Percentiles rank a stretch among this genome's conserved stretches.
These are phyloP conservation scores for Prunella himalayana DNA, from an alignment of 2,113 vertebrate genomes.

Conservation along the genomic window DNA sequence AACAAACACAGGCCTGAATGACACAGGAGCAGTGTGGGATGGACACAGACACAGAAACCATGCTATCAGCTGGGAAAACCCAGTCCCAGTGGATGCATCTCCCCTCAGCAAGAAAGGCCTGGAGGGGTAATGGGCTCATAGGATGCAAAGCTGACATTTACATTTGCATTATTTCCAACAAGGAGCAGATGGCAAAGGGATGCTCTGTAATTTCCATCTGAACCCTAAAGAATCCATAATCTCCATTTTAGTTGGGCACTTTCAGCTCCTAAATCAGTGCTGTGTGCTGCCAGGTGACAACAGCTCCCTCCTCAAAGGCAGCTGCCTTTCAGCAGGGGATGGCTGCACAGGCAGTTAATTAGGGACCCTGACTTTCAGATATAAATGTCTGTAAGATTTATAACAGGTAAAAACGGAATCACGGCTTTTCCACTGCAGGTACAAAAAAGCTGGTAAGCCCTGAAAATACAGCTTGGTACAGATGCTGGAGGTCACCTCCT, in stretches of 20 bases:
- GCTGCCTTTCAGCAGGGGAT: neutral
- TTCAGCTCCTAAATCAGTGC: neutral
- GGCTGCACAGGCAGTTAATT: neutral
- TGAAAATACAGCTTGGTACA: neutral
- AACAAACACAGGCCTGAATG: neutral
- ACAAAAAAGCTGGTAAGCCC: neutral
- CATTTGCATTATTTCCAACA: neutral
- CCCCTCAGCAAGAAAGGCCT: neutral
- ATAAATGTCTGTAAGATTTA: neutral
- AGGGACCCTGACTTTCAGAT: neutral
- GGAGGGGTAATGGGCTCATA: neutral
- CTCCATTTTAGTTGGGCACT: neutral
- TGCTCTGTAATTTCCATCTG: neutral
- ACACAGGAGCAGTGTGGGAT: neutral
- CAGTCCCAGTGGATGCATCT: neutral
- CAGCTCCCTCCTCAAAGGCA: neutral
- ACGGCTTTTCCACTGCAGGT: neutral
- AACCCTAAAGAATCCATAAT: neutral
- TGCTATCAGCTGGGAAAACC: neutral
- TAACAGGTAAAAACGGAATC: neutral
- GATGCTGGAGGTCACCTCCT: neutral
- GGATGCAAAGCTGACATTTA: slow-evolving; percentile 26
- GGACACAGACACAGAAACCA: neutral
- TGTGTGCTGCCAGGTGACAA: neutral
- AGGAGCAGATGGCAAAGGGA: slow-evolving; percentile 27